phyloP scores from a whole-genome alignment of 2,797 vertebrate genomes.

The Gallirallus australis region DNA sequence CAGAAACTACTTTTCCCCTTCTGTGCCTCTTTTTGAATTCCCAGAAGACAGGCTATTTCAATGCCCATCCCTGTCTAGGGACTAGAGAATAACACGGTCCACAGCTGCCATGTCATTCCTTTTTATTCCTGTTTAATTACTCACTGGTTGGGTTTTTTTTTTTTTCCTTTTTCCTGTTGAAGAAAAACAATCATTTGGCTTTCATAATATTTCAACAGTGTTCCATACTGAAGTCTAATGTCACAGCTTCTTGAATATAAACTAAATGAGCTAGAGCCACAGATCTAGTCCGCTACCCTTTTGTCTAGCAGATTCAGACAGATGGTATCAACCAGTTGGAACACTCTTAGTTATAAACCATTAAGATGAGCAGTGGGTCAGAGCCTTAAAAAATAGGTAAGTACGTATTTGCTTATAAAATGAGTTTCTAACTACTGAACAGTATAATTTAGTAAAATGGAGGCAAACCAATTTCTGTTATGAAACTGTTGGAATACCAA shows the following conservation, averaged over 20 bases:
- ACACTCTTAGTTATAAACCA: conserved; percentile 11
- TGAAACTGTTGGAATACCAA: conserved; percentile 51
- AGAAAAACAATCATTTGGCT: conserved; percentile 39
- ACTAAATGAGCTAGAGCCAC: conserved; percentile 11
- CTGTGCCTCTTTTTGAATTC: not conserved
- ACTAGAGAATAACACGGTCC: not conserved
- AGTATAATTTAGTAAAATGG: conserved; percentile 60
- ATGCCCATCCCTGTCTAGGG: not conserved
- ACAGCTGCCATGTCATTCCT: conserved; percentile 2
- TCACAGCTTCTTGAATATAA: conserved; percentile 25
- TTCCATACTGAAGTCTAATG: not conserved
- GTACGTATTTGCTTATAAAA: conserved; percentile 30
- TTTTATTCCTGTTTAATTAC: conserved; percentile 52
- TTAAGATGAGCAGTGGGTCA: conserved; percentile 13
- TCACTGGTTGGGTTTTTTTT: not conserved
- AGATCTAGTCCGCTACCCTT: not conserved
- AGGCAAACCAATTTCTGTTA: conserved; percentile 42
- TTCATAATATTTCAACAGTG: conserved; percentile 19
- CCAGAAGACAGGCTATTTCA: not conserved
- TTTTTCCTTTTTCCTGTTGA: not conserved
- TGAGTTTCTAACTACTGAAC: conserved; percentile 56
- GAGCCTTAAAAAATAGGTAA: conserved; percentile 46
- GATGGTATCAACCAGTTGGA: conserved; percentile 37
- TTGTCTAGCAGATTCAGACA: conserved; percentile 42
- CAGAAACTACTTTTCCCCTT: not conserved